A percentile compares a stretch with the other conserved stretches of the same genome.
These are phyloP conservation scores for Leptatherina wallacei DNA, from an alignment of 2,797 vertebrate genomes.

Conservation along the genomic window DNA sequence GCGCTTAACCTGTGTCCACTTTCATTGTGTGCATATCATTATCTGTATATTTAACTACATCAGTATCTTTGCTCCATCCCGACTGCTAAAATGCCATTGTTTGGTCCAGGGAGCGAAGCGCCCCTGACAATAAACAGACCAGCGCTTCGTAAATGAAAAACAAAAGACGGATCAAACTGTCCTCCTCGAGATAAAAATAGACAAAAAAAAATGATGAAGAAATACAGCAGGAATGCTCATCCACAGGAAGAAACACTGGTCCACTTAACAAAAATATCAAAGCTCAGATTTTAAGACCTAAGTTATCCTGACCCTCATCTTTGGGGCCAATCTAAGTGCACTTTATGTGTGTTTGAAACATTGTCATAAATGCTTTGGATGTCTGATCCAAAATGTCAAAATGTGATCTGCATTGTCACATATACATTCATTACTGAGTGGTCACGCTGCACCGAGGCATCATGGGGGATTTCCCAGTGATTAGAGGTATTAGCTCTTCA, in stretches of 20 bases:
- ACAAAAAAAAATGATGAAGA: constrained; percentile 44
- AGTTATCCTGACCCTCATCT: constrained; percentile 26
- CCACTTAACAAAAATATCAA: constrained; percentile 40
- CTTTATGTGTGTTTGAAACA: constrained; percentile 38
- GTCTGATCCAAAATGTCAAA: constrained; percentile 27
- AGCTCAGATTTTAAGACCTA: constrained; percentile 44
- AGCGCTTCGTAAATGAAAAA: constrained; percentile 25
- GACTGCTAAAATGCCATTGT: constrained; percentile 43
- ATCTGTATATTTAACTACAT: constrained; percentile 42
- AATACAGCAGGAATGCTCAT: constrained; percentile 79
- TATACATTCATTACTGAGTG: constrained; percentile 53
- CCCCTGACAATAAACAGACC: constrained; percentile 39
- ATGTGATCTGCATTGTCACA: constrained; percentile 32
- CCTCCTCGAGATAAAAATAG: constrained; percentile 31
- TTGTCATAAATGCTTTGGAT: constrained; percentile 25
- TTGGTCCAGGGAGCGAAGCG: constrained; percentile 60
- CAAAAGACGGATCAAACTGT: constrained; percentile 34
- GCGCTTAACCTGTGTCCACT: constrained; percentile 74
- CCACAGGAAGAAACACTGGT: constrained; percentile 78
- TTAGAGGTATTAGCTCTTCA: constrained; percentile 50
- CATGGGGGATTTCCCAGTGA: constrained; percentile 31
- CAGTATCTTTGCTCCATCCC: constrained; percentile 38
- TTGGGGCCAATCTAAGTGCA: constrained; percentile 60
- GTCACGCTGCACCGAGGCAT: constrained; percentile 43
- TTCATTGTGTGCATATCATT: constrained; percentile 52